Evolutionary conservation across 2,888 invertebrate genomes (phyloP), one percentile per base, ranked within the genome.

Genomic region (Agrochola lota): DNA sequence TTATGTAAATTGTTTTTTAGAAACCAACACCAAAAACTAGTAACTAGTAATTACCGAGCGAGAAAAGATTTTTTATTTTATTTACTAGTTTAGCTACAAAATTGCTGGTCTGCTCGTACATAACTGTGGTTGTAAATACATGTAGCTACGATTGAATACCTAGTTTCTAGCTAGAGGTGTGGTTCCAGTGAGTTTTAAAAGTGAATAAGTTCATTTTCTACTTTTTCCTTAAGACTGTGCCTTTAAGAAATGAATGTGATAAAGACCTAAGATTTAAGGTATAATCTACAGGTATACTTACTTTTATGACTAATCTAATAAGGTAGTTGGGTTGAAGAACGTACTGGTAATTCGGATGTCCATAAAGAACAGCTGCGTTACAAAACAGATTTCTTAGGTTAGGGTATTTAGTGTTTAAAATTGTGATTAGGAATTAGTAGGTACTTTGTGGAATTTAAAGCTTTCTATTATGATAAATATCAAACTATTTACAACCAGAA

Each of bases 401-500:
- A 71, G 15, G 11, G 7, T 26, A 46, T 17, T 64, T 60, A 0
- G 17, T 63, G 17, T 78, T 26, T 55, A 46, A 69, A 66, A 74
- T 69, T 46, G 23, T 57, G 46, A 52, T 49, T n/a, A 55, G 9
- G 23, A 77, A 73, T 72, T n/a, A 63, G 15, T 46, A 63, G 57
- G 52, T 70, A 55, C 7, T 63, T 63, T 49, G 62, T 85, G 43
- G 6, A 76, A 64, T 82, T 70, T 71, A 57, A 82, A 74, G 78
- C 55, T 46, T 67, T 30, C 12, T 62, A 69, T 78, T 46, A 64
- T 63, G 35, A 73, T 52, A 1, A 60, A 64, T 62, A 71, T 71
- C 7, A 52, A 75, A 70, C 57, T 84, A 83, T 83, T 60, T 85
- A 83, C 78, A 85, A 59, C 35, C 30, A 64, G 17, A 49, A 57